phyloP scores from a whole-genome alignment of 2,113 vertebrate genomes.

The Austrofundulus limnaeus region DNA sequence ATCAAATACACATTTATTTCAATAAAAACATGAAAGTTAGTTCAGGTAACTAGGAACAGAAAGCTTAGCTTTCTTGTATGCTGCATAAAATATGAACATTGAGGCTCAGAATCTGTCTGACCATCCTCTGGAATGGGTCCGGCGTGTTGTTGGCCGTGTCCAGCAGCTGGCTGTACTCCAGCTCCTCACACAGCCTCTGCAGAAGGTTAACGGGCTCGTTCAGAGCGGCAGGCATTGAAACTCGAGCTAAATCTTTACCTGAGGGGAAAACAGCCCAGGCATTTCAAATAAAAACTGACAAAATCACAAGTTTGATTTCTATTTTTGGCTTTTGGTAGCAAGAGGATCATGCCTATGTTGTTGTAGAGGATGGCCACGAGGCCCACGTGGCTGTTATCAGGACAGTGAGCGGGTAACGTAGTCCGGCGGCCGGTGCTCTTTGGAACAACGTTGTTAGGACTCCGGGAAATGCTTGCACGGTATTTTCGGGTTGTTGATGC shows the following conservation, averaged over 20 bases:
- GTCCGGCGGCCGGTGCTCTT: constrained; percentile 73
- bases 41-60: neutral
- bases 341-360: constrained; percentile 80
- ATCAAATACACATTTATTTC: neutral
- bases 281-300: neutral
- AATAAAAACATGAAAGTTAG: neutral
- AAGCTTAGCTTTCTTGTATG: neutral
- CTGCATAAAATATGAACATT: neutral
- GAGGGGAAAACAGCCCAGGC: neutral
- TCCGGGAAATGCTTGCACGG: constrained; percentile 64
- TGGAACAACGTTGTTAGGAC: constrained; percentile 35
- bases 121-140: constrained; percentile 91
- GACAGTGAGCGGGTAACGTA: constrained; percentile 78
- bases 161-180: constrained; percentile 89
- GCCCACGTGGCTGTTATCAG: constrained; percentile 86
- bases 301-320: accelerated
- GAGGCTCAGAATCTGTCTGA: constrained; percentile 37
- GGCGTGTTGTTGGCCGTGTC: constrained; percentile 81
- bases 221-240: constrained; percentile 90
- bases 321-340: too few species aligned
- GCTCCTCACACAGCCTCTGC: constrained; percentile 90
- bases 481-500: constrained; percentile 68
- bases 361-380: constrained; percentile 89
- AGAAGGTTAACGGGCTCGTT: constrained; percentile 90
- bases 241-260: constrained; percentile 90